These are phyloP conservation scores for Drosophila melanosoma DNA, from an alignment of 2,888 invertebrate species.

Conservation along the genomic window DNA sequence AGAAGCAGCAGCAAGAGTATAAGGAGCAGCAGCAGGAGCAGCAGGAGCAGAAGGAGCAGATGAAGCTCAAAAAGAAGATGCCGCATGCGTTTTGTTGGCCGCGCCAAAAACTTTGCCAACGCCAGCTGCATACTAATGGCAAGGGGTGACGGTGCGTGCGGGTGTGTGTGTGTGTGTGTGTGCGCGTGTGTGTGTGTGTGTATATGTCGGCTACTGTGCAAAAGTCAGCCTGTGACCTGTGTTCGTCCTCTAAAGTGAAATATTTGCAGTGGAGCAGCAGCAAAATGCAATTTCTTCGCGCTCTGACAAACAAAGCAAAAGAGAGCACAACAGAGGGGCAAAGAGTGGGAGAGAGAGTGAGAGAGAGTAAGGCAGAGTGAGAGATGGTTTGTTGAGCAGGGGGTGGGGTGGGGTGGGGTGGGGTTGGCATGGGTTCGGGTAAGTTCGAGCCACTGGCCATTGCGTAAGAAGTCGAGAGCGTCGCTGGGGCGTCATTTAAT, in stretches of 20 bases:
- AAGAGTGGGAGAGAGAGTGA: background rate
- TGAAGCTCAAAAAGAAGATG: constrained; percentile 1
- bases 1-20: background rate
- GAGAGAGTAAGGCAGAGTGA: fast-evolving
- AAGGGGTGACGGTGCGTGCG: background rate
- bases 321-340: background rate
- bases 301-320: constrained; percentile 57
- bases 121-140: constrained; percentile 74
- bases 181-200: constrained; percentile 13
- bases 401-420: background rate
- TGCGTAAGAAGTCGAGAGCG: constrained; percentile 72
- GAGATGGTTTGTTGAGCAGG: background rate
- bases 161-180: constrained; percentile 2
- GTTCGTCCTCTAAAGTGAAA: constrained; percentile 84
- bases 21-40: background rate
- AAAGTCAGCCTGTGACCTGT: constrained; percentile 82
- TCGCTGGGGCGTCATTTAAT: constrained; percentile 84
- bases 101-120: constrained; percentile 75
- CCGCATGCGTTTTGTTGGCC: constrained; percentile 75
- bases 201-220: constrained; percentile 62
- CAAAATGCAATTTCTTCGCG: constrained; percentile 75
- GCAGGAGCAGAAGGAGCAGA: background rate
- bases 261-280: constrained; percentile 71
- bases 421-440: background rate
- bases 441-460: constrained; percentile 57